These are phyloP conservation scores for Rhabditoides inermis DNA, from an alignment of 2,888 invertebrate species.

Conservation along the genomic window DNA sequence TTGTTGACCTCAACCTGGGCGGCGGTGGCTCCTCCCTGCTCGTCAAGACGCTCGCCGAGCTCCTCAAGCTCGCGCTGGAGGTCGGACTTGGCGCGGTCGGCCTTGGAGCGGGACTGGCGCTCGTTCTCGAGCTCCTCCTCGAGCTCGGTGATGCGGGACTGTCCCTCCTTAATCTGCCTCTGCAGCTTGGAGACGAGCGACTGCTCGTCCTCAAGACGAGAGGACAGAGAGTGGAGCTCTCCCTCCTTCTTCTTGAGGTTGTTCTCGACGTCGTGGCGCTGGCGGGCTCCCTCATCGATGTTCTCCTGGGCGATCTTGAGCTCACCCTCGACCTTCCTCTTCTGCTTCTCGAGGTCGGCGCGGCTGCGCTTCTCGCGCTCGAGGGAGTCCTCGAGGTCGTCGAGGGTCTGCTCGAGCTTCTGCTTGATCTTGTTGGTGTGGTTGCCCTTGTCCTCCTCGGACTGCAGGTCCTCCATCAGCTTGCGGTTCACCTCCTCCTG, in stretches of 20 bases:
- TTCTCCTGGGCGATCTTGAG: conserved; percentile 46
- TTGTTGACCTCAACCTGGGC: conserved; percentile 88
- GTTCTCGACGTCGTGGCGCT: conserved; percentile 38
- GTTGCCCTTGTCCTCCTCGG: conserved; percentile 72
- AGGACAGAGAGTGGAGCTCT: conserved; percentile 86
- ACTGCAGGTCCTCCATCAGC: conserved; percentile 56
- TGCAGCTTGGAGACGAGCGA: conserved; percentile 88
- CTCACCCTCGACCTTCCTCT: conserved; percentile 45
- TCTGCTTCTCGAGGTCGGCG: conserved; percentile 41
- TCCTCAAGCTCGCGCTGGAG: conserved; percentile 92
- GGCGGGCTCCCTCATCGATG: conserved; percentile 30
- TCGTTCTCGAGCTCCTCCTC: conserved; percentile 79
- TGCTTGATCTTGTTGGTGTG: conserved; percentile 47
- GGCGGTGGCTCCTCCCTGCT: conserved; percentile 84
- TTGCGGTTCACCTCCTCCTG: conserved; percentile 13
- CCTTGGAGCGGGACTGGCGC: conserved; percentile 15
- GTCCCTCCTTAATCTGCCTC: conserved; percentile 89
- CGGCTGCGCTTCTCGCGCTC: conserved; percentile 45
- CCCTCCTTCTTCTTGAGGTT: conserved; percentile 65
- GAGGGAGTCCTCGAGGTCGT: conserved; percentile 30
- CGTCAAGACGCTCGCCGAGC: conserved; percentile 83
- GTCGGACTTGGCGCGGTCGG: conserved; percentile 9
- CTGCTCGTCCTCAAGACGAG: conserved; percentile 95
- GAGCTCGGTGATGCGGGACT: conserved; percentile 85
- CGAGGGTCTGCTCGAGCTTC: conserved; percentile 37